Base-by-base conservation (phyloP, 2,888 invertebrate genomes). In the Notodonta dromedarius region DNA sequence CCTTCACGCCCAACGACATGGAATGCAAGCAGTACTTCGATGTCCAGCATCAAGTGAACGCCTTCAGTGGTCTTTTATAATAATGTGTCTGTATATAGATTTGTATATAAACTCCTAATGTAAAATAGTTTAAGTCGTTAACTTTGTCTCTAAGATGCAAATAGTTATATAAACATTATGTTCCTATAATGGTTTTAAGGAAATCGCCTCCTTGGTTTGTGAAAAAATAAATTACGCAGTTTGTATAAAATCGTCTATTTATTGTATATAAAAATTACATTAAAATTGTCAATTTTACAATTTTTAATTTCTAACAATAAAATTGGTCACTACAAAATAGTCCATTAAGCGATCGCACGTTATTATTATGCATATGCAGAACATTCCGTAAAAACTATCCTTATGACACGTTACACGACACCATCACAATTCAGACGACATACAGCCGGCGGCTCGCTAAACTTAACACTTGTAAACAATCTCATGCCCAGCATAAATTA, bases 221-320 rank as follows among this genome's bases (percentile, higher is more conserved):
- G 77, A 82, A 71, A 77, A 80, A 83, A 78, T 78, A 80, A 87
- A 90, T 86, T 83, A 75, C 71, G 78, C 74, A 74, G 82, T 90
- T 90, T 91, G 88, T 93, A 94, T 88, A 94, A 93, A 93, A 93
- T 85, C 86, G 86, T 91, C 91, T 93, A 93, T 94, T 94, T 92
- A 93, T 91, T 94, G 93, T 93, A 93, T 92, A 93, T 91, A 93
- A 93, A 93, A 93, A 90, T 93, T 92, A 93, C 93, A 91, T 93
- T 92, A 91, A 91, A 93, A 92, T 93, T 91, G 91, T 92, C 91
- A 91, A 91, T 90, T 92, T 92, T 92, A 93, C 91, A 90, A 84
- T 85, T 87, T 84, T 80, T 80, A 73, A 84, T 89, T 85, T 81
- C 89, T 91, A 91, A 86, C 86, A 83, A 87, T 90, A 92, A 91